Base-by-base conservation (phyloP, 2,888 invertebrate genomes). In the Thymelicus acteon region DNA sequence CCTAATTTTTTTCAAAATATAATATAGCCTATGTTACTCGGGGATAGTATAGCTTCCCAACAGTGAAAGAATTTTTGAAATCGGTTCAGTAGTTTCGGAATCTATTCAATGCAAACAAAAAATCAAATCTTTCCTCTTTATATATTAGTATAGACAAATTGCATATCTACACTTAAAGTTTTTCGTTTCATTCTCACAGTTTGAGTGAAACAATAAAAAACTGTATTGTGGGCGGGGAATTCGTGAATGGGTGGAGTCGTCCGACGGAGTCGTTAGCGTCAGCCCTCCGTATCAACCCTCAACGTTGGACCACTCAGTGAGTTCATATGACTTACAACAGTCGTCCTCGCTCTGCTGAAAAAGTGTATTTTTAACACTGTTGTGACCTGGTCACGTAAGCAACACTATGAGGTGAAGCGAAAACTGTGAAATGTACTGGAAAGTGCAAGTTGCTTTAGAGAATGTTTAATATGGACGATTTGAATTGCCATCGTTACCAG, bases 401-500 rank as follows among this genome's bases (percentile, higher is more conserved):
- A 7, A 44, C 10, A 37, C 10, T 8, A 39, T 54, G 40, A n/a
- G 6, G 31, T 62, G 68, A 69, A 62, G 62, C 63, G 68, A 24
- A 13, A 57, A 57, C n/a, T 19, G 10, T 61, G 67, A 48, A 60
- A 67, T 68, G 31, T 39, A 7, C 31, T 31, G 39, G 52, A 31
- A 52, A 52, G 44, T 65, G 37, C 2, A n/a, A 13, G 1, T 66
- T 13, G 37, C 19, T 58, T 37, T 60, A 47, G 8, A 72, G 39
- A 54, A 74, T 73, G 73, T 74, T 67, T 68, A 73, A 70, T 64
- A 74, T 74, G 74, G 74, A 74, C 48, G 48, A 71, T 10, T 37
- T 71, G 7, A 74, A 68, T 71, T 40, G 72, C 49, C 67, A 70
- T 6, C 72, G 61, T 5, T 73, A 65, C 44, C 67, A 62, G 8